Percentiles rank a stretch among this genome's conserved stretches.
Conservation (phyloP, 1,140 invertebrate species). For the Sitobion miscanthi region DNA sequence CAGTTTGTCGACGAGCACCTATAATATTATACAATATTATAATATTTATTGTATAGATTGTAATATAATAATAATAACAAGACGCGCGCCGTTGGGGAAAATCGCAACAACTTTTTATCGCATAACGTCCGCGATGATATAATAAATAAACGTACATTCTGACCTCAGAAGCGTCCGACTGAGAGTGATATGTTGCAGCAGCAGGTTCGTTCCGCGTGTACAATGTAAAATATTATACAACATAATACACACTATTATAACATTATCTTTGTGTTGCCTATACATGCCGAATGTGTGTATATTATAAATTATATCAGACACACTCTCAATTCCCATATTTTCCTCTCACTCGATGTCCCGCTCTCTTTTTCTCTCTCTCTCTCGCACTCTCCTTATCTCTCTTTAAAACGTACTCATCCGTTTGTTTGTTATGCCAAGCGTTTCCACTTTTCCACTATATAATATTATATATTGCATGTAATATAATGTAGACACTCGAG, state of each 20-base stretch:
- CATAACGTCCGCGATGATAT: neutral
- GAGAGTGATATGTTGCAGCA: neutral
- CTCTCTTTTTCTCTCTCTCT: neutral
- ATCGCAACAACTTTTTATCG: neutral
- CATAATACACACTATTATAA: neutral
- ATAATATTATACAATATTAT: neutral
- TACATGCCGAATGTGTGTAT: neutral
- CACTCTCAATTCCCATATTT: neutral
- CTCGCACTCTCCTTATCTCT: neutral
- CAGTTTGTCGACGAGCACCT: neutral
- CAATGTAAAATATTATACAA: neutral
- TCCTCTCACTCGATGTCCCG: neutral
- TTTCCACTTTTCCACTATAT: neutral
- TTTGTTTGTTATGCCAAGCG: neutral
- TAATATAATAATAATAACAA: neutral
- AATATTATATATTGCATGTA: neutral
- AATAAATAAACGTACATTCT: neutral
- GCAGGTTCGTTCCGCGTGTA: neutral
- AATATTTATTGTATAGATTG: no score
- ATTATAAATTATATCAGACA: neutral
- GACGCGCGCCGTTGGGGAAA: neutral
- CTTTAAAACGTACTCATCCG: neutral
- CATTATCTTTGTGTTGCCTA: neutral
- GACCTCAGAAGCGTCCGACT: neutral
- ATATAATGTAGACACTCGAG: slow-evolving; percentile 10